These are phyloP conservation scores for Spinibarbus caldwelli DNA, from an alignment of 2,797 vertebrate genomes.

Conservation along the genomic window DNA sequence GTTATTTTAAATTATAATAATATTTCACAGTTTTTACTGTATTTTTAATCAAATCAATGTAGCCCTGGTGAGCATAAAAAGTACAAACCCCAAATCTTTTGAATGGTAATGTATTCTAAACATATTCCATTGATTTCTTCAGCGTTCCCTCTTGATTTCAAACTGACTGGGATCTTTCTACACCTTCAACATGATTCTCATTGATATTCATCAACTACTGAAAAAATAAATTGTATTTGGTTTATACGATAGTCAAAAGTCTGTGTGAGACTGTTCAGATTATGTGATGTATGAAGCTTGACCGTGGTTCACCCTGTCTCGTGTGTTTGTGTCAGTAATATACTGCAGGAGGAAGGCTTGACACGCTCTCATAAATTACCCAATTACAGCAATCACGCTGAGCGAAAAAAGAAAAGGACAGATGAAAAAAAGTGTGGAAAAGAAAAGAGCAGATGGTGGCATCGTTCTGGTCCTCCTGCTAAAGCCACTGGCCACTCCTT, in stretches of 20 bases:
- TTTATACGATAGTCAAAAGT: background rate
- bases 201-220: background rate
- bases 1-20: background rate
- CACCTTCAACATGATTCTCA: background rate
- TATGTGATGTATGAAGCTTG: constrained; percentile 27
- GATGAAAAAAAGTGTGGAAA: constrained; percentile 26
- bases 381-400: constrained; percentile 54
- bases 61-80: background rate
- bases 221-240: background rate
- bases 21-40: background rate
- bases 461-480: constrained; percentile 6
- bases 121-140: background rate
- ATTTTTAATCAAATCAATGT: background rate
- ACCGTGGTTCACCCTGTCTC: constrained; percentile 29
- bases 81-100: background rate
- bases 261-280: background rate
- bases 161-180: background rate
- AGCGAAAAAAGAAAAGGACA: constrained; percentile 30
- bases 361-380: constrained; percentile 57
- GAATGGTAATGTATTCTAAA: background rate
- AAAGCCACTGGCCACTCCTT: constrained; percentile 53
- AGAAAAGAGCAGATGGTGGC: constrained; percentile 56
- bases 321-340: constrained; percentile 55
- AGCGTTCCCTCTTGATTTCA: background rate
- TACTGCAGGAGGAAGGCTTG: constrained; percentile 53